phyloP scores from a whole-genome alignment of 2,113 vertebrate genomes.

The Cathartes aura region DNA sequence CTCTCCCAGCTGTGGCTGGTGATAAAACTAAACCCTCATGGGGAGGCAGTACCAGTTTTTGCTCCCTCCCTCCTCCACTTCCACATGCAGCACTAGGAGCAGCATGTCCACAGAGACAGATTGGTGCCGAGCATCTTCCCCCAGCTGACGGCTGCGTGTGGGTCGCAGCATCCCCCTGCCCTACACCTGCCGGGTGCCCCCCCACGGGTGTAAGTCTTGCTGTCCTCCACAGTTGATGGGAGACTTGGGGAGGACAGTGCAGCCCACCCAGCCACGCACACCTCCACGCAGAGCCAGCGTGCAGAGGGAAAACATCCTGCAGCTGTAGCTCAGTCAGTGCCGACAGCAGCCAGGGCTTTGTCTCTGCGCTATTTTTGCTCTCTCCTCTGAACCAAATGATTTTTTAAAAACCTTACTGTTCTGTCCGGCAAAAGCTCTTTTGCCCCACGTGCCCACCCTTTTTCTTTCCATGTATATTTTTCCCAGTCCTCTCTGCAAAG shows the following conservation, averaged over 20 bases:
- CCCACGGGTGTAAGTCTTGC: background rate
- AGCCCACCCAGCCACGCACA: background rate
- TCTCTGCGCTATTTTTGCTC: background rate
- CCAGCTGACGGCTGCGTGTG: rapidly evolving
- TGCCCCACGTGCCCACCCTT: background rate
- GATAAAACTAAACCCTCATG: background rate
- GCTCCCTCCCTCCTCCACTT: background rate
- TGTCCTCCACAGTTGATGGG: background rate
- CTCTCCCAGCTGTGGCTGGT: background rate
- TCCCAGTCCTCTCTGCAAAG: background rate
- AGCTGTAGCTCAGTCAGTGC: background rate
- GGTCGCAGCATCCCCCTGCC: background rate
- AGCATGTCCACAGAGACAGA: rapidly evolving
- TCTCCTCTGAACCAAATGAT: background rate
- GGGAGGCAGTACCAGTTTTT: background rate
- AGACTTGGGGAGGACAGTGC: background rate
- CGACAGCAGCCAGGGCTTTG: background rate
- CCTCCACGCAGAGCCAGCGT: background rate
- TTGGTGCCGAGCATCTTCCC: background rate
- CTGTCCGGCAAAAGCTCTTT: constrained; percentile 11
- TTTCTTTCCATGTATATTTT: background rate
- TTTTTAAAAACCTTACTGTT: background rate
- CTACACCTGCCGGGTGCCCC: background rate
- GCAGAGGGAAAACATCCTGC: background rate
- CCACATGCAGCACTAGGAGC: rapidly evolving